Evolutionary conservation across 1,140 invertebrate genomes (phyloP).

Genomic region (Arion vulgaris): DNA sequence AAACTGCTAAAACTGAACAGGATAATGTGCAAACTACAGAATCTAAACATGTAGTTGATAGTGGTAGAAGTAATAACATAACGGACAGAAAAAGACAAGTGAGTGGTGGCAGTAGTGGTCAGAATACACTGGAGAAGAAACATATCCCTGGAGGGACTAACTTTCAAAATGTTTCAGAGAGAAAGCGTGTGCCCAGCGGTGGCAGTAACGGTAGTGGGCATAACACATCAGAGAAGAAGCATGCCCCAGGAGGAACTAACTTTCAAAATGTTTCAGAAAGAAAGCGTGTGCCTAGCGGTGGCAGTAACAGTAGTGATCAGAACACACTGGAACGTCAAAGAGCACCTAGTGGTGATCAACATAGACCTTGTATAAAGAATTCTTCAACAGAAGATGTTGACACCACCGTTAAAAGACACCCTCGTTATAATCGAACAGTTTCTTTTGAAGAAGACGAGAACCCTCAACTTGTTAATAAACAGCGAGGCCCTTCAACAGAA

Average conservation of each 20-base stretch:
- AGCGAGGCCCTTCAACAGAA: slow-evolving; percentile 1
- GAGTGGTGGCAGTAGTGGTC: neutral
- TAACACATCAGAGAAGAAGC: neutral
- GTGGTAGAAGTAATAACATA: neutral
- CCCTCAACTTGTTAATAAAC: neutral
- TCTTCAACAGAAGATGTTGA: slow-evolving; percentile 1
- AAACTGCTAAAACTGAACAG: neutral
- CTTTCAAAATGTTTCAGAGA: neutral
- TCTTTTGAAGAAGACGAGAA: slow-evolving; percentile 36
- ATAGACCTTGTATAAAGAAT: slow-evolving; percentile 17
- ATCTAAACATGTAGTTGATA: neutral
- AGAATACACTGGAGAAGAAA: slow-evolving; percentile 1
- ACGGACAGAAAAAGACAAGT: neutral
- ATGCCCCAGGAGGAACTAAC: neutral
- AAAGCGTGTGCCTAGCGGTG: neutral
- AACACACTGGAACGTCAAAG: slow-evolving; percentile 7
- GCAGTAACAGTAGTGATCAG: neutral
- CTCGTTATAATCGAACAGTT: slow-evolving; percentile 22
- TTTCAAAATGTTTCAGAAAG: neutral
- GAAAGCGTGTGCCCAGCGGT: neutral
- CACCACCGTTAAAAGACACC: neutral
- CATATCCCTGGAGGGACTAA: neutral
- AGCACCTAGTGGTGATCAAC: neutral
- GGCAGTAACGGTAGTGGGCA: slow-evolving; percentile 8
- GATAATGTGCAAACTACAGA: neutral